Evolutionary conservation across 2,888 invertebrate genomes (phyloP).

Genomic region (Eupithecia subfuscata): DNA sequence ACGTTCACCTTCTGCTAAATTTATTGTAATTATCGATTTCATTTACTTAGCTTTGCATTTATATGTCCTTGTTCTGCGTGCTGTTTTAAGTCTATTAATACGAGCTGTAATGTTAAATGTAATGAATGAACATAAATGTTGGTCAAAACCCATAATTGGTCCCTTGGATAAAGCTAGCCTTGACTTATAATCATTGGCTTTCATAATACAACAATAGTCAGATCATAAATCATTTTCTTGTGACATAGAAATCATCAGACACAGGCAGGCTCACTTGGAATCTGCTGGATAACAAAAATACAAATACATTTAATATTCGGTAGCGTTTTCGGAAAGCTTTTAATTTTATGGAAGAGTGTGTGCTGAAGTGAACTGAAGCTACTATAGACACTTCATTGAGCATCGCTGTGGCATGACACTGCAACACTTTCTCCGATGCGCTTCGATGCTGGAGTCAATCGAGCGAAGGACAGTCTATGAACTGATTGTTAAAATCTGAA

Average conservation of each 20-base stretch:
- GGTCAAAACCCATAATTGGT: neutral
- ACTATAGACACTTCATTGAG: constrained; percentile 12
- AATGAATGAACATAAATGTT: neutral
- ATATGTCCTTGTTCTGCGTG: neutral
- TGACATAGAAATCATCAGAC: neutral
- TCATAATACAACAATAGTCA: neutral
- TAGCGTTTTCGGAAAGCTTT: neutral
- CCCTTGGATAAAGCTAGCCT: neutral
- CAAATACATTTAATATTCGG: neutral
- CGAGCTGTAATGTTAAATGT: too few species aligned
- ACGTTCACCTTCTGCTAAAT: neutral
- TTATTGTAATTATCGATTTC: neutral
- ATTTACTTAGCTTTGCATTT: neutral
- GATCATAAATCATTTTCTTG: neutral
- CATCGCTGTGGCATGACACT: constrained; percentile 23
- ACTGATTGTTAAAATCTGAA: neutral
- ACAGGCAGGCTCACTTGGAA: neutral
- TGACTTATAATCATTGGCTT: neutral
- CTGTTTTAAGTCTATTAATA: neutral
- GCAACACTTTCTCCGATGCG: constrained; percentile 48
- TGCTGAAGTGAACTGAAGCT: neutral
- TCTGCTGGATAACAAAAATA: neutral
- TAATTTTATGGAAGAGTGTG: neutral
- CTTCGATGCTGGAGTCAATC: constrained; percentile 38
- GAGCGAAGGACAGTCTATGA: constrained; percentile 24